phyloP scores from a whole-genome alignment of 2,888 invertebrate species.

The Agonopterix heracliana region DNA sequence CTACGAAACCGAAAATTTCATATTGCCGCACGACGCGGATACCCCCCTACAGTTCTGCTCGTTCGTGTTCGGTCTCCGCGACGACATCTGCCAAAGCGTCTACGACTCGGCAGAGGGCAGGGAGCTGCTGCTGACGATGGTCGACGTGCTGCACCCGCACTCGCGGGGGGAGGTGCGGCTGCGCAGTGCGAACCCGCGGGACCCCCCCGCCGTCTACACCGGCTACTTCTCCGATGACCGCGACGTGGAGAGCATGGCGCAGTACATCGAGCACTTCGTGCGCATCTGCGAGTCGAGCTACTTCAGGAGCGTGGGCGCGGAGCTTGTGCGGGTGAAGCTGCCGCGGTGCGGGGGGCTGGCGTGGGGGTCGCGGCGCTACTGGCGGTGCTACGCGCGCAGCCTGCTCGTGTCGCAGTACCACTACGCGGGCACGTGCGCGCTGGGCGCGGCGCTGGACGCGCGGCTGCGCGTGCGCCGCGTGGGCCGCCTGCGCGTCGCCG shows the following conservation, averaged over 20 bases:
- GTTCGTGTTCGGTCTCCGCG: neutral
- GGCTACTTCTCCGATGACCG: constrained; percentile 50
- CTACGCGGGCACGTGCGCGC: constrained; percentile 42
- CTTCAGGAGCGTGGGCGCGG: neutral
- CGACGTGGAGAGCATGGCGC: neutral
- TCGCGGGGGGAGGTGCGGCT: constrained; percentile 65
- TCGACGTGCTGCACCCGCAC: neutral
- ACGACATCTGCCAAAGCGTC: neutral
- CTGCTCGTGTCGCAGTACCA: constrained; percentile 74
- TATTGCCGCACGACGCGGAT: constrained; percentile 52
- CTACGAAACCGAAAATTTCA: constrained; percentile 1
- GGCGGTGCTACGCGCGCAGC: constrained; percentile 62
- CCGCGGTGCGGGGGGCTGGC: neutral
- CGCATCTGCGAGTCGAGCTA: constrained; percentile 26
- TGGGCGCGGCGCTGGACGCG: constrained; percentile 26
- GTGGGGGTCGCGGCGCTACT: neutral
- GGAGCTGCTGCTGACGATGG: neutral
- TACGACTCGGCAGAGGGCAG: neutral
- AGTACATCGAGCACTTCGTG: constrained; percentile 21
- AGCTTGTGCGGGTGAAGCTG: neutral
- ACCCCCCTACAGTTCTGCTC: neutral
- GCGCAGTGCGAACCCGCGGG: constrained; percentile 85
- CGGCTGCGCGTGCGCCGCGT: constrained; percentile 23
- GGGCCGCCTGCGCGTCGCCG: constrained; percentile 25
- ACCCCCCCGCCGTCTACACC: constrained; percentile 82